Conservation (phyloP, 2,797 vertebrate genomes). For the Coregonus sp. region DNA sequence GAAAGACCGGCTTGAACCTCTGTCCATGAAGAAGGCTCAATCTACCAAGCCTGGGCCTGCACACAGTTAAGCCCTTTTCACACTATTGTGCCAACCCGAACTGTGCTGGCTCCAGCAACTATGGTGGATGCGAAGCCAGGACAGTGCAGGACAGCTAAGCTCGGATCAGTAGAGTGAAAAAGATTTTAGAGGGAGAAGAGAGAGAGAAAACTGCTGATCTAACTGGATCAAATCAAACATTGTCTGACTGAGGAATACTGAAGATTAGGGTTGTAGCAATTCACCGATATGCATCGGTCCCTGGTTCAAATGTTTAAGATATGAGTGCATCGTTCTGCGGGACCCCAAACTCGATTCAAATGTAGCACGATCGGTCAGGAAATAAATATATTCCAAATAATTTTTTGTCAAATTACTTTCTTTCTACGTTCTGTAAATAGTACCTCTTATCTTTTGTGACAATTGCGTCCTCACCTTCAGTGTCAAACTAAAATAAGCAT, state of each 20-base stretch:
- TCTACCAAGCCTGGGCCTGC: background rate
- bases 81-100: background rate
- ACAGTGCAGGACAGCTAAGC: background rate
- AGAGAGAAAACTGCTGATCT: background rate
- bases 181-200: background rate
- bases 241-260: background rate
- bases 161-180: background rate
- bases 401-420: too few relatives aligned
- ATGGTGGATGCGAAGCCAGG: background rate
- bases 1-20: slow-evolving; percentile 48
- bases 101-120: background rate
- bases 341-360: too few relatives aligned
- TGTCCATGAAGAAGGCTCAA: background rate
- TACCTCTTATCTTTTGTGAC: too few relatives aligned
- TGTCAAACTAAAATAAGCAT: too few relatives aligned
- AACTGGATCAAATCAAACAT: background rate
- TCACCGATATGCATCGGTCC: too few relatives aligned
- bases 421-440: too few relatives aligned
- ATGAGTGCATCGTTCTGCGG: too few relatives aligned
- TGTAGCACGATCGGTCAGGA: too few relatives aligned
- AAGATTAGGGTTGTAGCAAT: background rate
- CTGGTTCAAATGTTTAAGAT: too few relatives aligned
- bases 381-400: too few relatives aligned
- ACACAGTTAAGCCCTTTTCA: background rate
- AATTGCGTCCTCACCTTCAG: too few relatives aligned